Conservation (phyloP, 2,113 vertebrate species). For the Morone chrysops region DNA sequence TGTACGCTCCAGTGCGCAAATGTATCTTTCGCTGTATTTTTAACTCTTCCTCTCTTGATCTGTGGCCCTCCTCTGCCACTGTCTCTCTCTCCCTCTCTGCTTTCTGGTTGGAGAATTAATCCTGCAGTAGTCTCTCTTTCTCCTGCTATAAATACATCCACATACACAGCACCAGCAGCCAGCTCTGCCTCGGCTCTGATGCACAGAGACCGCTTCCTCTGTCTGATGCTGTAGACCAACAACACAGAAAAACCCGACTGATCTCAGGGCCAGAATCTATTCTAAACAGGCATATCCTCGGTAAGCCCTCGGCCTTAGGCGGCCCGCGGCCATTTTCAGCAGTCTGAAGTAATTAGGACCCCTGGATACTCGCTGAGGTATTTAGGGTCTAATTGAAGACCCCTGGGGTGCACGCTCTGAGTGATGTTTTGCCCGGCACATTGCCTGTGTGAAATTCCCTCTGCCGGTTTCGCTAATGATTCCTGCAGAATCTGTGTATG, state of each 20-base stretch:
- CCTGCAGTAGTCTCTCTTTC: constrained; percentile 57
- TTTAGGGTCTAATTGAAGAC: constrained; percentile 77
- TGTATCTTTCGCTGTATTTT: constrained; percentile 41
- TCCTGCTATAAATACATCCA: constrained; percentile 68
- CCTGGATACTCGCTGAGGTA: constrained; percentile 72
- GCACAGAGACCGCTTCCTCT: constrained; percentile 41
- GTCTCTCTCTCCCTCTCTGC: constrained; percentile 29
- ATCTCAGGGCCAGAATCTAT: constrained; percentile 59
- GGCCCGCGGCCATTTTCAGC: constrained; percentile 61
- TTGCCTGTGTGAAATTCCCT: constrained; percentile 66
- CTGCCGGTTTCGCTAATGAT: constrained; percentile 66
- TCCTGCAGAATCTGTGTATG: constrained; percentile 58
- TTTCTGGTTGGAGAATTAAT: constrained; percentile 52
- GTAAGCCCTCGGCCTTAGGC: constrained; percentile 49
- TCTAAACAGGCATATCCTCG: constrained; percentile 66
- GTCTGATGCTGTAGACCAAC: constrained; percentile 52
- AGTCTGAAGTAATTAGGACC: constrained; percentile 77
- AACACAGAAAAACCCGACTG: constrained; percentile 55
- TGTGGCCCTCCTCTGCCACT: constrained; percentile 33
- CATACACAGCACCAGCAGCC: constrained; percentile 29
- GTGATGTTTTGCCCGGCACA: constrained; percentile 69
- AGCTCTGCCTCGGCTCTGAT: constrained; percentile 38
- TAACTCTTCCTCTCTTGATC: constrained; percentile 54
- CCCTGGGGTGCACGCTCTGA: constrained; percentile 62
- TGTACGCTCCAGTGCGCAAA: constrained; percentile 24